phyloP scores from a whole-genome alignment of 2,113 vertebrate species.

The Hystrix brachyura region DNA sequence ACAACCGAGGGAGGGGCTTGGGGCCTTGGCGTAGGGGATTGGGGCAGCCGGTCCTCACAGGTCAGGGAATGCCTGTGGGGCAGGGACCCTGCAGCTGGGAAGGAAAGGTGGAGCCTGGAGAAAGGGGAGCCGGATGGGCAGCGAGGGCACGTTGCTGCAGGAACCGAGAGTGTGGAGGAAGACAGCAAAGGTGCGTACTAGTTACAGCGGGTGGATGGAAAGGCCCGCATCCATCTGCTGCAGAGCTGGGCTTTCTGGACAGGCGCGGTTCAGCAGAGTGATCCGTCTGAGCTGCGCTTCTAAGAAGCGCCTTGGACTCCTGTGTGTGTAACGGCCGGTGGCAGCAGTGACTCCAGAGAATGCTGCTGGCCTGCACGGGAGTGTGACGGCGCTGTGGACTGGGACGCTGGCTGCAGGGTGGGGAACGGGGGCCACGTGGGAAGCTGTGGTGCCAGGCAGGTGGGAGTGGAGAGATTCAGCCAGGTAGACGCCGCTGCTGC shows the following conservation, averaged over 20 bases:
- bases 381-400: not conserved
- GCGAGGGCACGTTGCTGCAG: not conserved
- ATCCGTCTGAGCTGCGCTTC: not conserved
- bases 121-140: not conserved
- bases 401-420: not conserved
- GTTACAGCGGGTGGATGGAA: not conserved
- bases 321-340: no score
- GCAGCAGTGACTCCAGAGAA: not conserved
- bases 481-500: not conserved
- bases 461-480: not conserved
- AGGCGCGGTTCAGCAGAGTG: no score
- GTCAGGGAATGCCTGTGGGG: not conserved
- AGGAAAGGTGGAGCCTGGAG: no score
- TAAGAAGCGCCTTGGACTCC: no score
- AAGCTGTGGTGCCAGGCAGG: rapidly evolving
- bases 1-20: not conserved
- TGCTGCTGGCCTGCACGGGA: not conserved
- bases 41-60: not conserved
- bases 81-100: not conserved
- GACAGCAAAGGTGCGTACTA: not conserved
- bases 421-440: not conserved
- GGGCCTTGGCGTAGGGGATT: not conserved
- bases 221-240: not conserved
- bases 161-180: no score
- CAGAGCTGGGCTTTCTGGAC: not conserved